Evolutionary conservation across 2,113 vertebrate genomes (phyloP), one percentile per base, ranked within the genome.

Genomic region (Polyodon spathula): DNA sequence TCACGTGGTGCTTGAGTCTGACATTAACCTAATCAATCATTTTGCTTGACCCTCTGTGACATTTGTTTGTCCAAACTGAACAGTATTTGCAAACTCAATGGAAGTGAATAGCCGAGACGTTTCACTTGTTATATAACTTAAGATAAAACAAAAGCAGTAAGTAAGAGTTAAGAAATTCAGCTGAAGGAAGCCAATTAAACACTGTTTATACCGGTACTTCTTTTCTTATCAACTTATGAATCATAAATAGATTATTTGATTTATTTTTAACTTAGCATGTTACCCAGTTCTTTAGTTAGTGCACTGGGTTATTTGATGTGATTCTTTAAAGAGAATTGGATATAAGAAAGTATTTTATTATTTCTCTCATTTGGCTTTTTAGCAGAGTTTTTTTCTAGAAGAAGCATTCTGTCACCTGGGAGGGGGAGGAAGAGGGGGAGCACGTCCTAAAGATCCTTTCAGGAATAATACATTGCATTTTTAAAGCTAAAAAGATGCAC

Each of bases 201-300:
- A 50, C 10, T 50, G 8, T 10, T 3, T 27, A 27, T 27, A 27
- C 27, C 12, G 8, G 9, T 14, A 15, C 55, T 12, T 57, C 4
- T 57, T 16, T 57, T 42, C 38, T 56, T 56, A 56, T 56, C 6
- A 56, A 57, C 39, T 16, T 57, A n/a, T 57, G 17, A 57, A 41
- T 57, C 56, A 41, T 57, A 57, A 56, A n/a, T 50, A 50, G 48
- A 5, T n/a, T n/a, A 4, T n/a, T 50, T 50, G 2, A 27, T 50
- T 50, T 8, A 40, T 56, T 56, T 40, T 41, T 42, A 16, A 57
- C 56, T 15, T 14, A 8, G 56, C 40, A 41, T 14, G 4, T 57
- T 41, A 15, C n/a, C 40, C n/a, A 41, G 8, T 57, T 50, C 48
- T 50, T 50, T 41, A 42, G 40, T 57, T 41, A 15, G 38, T 6